Conservation (phyloP, 2,797 vertebrate species). For the Trachurus trachurus region DNA sequence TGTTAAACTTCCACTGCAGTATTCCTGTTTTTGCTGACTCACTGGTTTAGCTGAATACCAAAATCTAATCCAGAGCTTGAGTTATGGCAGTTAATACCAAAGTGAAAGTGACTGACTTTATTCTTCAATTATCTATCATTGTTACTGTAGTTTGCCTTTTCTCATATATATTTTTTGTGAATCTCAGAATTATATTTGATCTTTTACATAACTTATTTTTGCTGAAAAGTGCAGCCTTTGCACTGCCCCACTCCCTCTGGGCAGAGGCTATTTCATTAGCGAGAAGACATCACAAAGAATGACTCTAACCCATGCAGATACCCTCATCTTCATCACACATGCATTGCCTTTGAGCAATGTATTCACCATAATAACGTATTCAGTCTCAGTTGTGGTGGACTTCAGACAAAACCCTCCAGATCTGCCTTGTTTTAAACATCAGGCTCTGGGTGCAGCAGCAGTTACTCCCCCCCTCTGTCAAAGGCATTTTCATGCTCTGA, state of each 20-base stretch:
- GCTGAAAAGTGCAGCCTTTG: conserved; percentile 18
- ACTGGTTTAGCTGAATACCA: conserved; percentile 44
- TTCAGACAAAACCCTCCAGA: conserved; percentile 63
- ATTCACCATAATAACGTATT: conserved; percentile 41
- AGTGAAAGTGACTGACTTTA: conserved; percentile 2
- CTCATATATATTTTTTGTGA: neutral
- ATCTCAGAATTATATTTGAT: conserved; percentile 9
- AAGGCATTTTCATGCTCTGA: conserved; percentile 67
- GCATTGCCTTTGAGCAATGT: conserved; percentile 50
- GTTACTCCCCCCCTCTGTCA: conserved; percentile 25
- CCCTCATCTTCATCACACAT: conserved; percentile 37
- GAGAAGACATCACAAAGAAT: conserved; percentile 57
- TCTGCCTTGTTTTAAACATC: conserved; percentile 63
- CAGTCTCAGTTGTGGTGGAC: conserved; percentile 54
- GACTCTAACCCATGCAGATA: conserved; percentile 37
- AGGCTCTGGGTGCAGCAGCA: conserved; percentile 34
- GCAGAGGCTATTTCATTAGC: conserved; percentile 46
- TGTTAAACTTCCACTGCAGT: conserved; percentile 46
- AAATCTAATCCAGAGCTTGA: conserved; percentile 15
- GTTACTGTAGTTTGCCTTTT: neutral
- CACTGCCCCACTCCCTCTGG: conserved; percentile 3
- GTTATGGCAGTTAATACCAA: conserved; percentile 26
- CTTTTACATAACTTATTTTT: conserved; percentile 25
- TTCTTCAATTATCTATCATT: conserved; percentile 7
- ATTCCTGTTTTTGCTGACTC: conserved; percentile 55